Evolutionary conservation across 2,113 vertebrate species (phyloP), one percentile per base, ranked within the genome.

Genomic region (Himantopus leucocephalus): DNA sequence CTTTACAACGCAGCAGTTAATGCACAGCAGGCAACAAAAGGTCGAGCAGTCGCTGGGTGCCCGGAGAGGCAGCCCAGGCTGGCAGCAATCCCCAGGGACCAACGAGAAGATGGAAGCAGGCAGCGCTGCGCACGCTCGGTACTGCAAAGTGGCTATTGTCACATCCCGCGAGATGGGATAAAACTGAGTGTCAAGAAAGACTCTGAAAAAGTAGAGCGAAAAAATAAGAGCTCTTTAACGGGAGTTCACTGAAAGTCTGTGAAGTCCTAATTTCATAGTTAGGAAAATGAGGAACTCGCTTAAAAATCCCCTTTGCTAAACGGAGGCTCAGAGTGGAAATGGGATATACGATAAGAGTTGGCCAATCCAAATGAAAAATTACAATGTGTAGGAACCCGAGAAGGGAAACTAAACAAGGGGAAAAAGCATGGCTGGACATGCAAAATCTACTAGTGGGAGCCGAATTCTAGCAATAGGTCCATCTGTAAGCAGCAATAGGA

Each of bases 41-140:
- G 77, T 19, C 3, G 6, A 9, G 41, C 45, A 3, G n/a, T 22
- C 0, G 2, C 29, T 47, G 60, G 66, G 43, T 52, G 62, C 45
- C 32, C 4, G 4, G 27, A 39, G 67, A 29, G 14, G 52, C 30
- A 35, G 52, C 82, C 14, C 58, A 21, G 32, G 15, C 41, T 10
- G 56, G 59, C 27, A 52, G 67, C 59, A 18, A 9, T 29, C 58
- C 37, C 59, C 37, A 43, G 0, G 7, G 56, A 55, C 6, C 35
- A 17, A 9, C 0, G 1, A 32, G 82, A 27, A 26, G 55, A 14
- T 7, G 47, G 47, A 34, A 18, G 20, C 30, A 53, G 27, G 12
- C 55, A 9, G 30, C 26, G 29, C 1, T 30, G 27, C 3, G 3
- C 45, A 23, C 2, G 0, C 32, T 34, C 30, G 7, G 6, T 23